A percentile compares a stretch with the other conserved stretches of the same genome.
Conservation (phyloP, 2,888 invertebrate species). For the Tridacna gigas region DNA sequence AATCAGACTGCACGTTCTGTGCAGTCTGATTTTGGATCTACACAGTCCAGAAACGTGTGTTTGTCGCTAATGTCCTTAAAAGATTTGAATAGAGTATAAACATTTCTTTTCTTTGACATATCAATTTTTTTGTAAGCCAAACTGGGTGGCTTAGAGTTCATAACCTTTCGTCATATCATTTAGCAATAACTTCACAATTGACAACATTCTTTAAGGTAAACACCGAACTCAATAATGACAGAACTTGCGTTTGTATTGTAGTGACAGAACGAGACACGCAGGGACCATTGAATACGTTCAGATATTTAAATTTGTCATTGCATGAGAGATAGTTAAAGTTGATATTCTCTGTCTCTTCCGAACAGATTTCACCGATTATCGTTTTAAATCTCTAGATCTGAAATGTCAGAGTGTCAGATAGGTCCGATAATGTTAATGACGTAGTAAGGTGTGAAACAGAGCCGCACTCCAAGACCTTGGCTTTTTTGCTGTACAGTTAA, state of each 20-base stretch:
- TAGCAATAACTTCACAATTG: conserved; percentile 59
- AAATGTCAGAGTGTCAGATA: conserved; percentile 65
- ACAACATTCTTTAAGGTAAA: conserved; percentile 49
- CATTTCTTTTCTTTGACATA: conserved; percentile 35
- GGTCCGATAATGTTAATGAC: conserved; percentile 54
- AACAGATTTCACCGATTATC: conserved; percentile 45
- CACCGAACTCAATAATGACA: conserved; percentile 39
- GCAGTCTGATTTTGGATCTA: too few species aligned
- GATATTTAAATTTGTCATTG: conserved; percentile 43
- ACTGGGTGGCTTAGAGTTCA: conserved; percentile 59
- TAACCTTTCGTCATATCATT: conserved; percentile 63
- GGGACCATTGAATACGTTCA: conserved; percentile 30
- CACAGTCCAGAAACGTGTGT: too few species aligned
- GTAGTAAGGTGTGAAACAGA: conserved; percentile 56
- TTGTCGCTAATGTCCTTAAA: too few species aligned
- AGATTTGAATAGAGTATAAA: conserved; percentile 43
- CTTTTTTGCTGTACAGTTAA: neutral
- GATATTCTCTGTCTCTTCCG: conserved; percentile 53
- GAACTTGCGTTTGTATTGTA: conserved; percentile 14
- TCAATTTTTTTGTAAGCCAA: conserved; percentile 42
- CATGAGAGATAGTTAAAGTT: conserved; percentile 54
- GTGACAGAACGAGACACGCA: neutral
- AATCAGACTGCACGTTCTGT: too few species aligned
- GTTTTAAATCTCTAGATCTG: conserved; percentile 38
- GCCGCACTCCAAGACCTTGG: conserved; percentile 47